phyloP scores from a whole-genome alignment of 2,797 vertebrate species.

The Arrhamphus sclerolepis region DNA sequence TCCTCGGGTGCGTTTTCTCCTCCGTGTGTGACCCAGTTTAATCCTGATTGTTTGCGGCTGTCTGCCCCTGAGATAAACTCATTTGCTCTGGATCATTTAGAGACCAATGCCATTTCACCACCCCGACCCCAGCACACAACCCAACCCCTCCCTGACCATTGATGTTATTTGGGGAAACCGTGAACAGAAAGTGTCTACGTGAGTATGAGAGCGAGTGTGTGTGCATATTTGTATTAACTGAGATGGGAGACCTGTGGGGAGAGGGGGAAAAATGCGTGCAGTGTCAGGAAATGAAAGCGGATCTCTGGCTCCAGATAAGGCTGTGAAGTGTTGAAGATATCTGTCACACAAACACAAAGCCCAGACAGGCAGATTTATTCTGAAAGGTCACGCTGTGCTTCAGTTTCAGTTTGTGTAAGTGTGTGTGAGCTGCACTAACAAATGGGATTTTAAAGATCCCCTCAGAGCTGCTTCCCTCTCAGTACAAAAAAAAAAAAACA shows the following conservation, averaged over 20 bases:
- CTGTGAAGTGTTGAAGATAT: conserved; percentile 59
- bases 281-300: conserved; percentile 62
- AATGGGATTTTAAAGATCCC: conserved; percentile 43
- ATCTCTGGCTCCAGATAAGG: conserved; percentile 60
- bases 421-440: conserved; percentile 17
- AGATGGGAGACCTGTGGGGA: conserved; percentile 53
- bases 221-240: conserved; percentile 56
- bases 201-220: conserved; percentile 6
- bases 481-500: conserved; percentile 2
- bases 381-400: conserved; percentile 59
- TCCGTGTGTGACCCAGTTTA: conserved; percentile 66
- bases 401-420: conserved; percentile 23
- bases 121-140: too few species aligned
- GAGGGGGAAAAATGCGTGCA: conserved; percentile 28
- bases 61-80: conserved; percentile 70
- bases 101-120: conserved; percentile 57
- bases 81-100: conserved; percentile 74
- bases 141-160: conserved; percentile 1
- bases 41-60: conserved; percentile 59
- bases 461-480: conserved; percentile 24
- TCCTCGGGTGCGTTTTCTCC: background rate
- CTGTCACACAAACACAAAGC: conserved; percentile 57
- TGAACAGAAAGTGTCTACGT: conserved; percentile 28
- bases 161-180: conserved; percentile 47
- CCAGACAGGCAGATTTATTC: conserved; percentile 54